These are phyloP conservation scores for Trachelus iudaicus DNA, from an alignment of 2,888 invertebrate species.

Conservation along the genomic window DNA sequence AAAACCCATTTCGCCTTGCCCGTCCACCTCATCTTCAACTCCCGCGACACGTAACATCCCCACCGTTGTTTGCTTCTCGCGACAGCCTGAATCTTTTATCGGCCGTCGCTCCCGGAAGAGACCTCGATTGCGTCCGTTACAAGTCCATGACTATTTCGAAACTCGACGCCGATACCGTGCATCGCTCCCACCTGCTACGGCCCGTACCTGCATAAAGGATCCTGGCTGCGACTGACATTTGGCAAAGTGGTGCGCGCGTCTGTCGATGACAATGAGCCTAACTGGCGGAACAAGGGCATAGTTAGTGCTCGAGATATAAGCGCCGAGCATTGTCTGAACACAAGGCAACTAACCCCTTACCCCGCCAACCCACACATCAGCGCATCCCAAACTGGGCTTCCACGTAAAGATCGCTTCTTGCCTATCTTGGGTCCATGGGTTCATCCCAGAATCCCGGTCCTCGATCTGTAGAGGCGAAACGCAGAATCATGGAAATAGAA, in stretches of 20 bases:
- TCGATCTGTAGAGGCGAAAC: background rate
- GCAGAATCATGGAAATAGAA: background rate
- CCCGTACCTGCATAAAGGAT: conserved; percentile 4
- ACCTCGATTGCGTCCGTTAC: background rate
- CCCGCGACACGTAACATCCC: background rate
- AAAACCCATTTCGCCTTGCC: background rate
- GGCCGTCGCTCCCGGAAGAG: background rate
- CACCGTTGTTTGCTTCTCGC: background rate
- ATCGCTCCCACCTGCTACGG: conserved; percentile 17
- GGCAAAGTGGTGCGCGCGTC: conserved; percentile 6
- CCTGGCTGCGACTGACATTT: conserved; percentile 21
- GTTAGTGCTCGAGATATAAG: background rate
- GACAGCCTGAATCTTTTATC: no score
- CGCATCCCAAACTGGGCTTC: background rate
- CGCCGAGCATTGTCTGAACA: background rate
- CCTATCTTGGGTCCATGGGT: background rate
- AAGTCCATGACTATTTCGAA: background rate
- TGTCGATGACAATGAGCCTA: conserved; percentile 25
- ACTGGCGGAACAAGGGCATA: conserved; percentile 16
- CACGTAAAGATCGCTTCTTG: background rate
- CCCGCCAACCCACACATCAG: background rate
- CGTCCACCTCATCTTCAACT: background rate
- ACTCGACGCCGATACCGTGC: background rate
- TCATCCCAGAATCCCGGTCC: background rate
- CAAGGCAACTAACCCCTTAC: background rate